phyloP scores from a whole-genome alignment of 2,888 invertebrate genomes.

The Hirtodrosophila trivittata region DNA sequence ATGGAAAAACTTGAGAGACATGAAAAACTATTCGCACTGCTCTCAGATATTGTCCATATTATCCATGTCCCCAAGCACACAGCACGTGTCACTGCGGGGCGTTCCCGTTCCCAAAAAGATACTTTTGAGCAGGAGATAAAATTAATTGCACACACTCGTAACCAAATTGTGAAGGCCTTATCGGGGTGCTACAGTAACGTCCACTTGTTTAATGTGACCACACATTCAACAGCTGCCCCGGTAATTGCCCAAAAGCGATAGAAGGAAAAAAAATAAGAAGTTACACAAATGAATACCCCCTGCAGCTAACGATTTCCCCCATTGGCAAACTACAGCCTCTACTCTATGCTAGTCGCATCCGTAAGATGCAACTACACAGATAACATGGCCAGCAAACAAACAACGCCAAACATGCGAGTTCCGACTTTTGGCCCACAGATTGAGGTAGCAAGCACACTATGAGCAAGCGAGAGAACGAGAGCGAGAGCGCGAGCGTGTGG shows the following conservation, averaged over 20 bases:
- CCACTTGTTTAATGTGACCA: constrained; percentile 10
- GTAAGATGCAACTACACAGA: constrained; percentile 66
- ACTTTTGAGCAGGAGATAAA: constrained; percentile 55
- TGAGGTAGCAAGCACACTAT: constrained; percentile 40
- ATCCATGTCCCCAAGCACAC: constrained; percentile 4
- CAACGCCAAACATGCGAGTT: constrained; percentile 64
- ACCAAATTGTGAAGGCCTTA: constrained; percentile 14
- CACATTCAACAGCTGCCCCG: constrained; percentile 43
- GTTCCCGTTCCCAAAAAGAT: constrained; percentile 26
- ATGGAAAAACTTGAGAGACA: constrained; percentile 12
- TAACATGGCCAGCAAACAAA: constrained; percentile 63
- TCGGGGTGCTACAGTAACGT: constrained; percentile 4
- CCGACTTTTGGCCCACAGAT: constrained; percentile 63
- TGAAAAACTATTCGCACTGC: constrained; percentile 25
- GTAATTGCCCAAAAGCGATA: constrained; percentile 31
- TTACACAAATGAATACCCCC: constrained; percentile 24
- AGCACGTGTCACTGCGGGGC: constrained; percentile 59
- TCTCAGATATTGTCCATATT: constrained; percentile 4
- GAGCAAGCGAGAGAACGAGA: constrained; percentile 1
- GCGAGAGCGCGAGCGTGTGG: too few species aligned
- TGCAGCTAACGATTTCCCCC: constrained; percentile 46
- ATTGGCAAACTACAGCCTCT: constrained; percentile 28
- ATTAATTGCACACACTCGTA: constrained; percentile 59
- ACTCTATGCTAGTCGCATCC: constrained; percentile 59
- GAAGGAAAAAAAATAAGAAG: constrained; percentile 4